Evolutionary conservation across 2,797 vertebrate species (phyloP), one percentile per base, ranked within the genome.

Genomic region (Acanthornis magna): DNA sequence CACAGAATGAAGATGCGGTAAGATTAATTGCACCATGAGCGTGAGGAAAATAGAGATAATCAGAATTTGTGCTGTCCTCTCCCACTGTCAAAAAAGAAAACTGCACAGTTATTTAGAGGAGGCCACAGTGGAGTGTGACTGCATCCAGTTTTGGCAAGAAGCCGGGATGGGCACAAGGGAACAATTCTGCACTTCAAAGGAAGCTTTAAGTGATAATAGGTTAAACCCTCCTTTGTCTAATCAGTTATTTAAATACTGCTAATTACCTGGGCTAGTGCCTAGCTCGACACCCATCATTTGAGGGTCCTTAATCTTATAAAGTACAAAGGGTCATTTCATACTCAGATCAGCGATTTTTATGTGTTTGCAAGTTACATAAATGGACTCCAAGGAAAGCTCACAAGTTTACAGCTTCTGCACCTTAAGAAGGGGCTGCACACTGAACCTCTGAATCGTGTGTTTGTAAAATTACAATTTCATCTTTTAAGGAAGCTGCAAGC

Each of bases 161-260:
- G 42, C 58, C 7, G 1, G 16, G 51, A 84, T 29, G 75, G 82
- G 40, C 66, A 78, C 48, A 72, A 72, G 74, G 60, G 88, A 91
- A 60, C 36, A 88, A 88, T 73, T 82, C 55, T 45, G 48, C 34
- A 53, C 53, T 85, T 93, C 76, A 90, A 81, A 95, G 17, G 13
- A 81, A 81, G 62, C 2, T 74, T 73, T 70, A 85, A 91, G 48
- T 76, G 77, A 77, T 83, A 86, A 77, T 21, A 87, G 30, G 26
- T 75, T 88, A 94, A 92, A 91, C 55, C 19, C 3, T 4, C 32
- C 57, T 89, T 80, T 88, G 61, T 77, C 57, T 82, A 93, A 92
- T 94, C 74, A 76, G 63, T 82, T 90, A 76, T 66, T 92, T 93
- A 94, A 96, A 96, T 91, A 21, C 60, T 55, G 27, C 58, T 93